Conservation (phyloP, 1,140 invertebrate species). For the Drosophila nebulosa region DNA sequence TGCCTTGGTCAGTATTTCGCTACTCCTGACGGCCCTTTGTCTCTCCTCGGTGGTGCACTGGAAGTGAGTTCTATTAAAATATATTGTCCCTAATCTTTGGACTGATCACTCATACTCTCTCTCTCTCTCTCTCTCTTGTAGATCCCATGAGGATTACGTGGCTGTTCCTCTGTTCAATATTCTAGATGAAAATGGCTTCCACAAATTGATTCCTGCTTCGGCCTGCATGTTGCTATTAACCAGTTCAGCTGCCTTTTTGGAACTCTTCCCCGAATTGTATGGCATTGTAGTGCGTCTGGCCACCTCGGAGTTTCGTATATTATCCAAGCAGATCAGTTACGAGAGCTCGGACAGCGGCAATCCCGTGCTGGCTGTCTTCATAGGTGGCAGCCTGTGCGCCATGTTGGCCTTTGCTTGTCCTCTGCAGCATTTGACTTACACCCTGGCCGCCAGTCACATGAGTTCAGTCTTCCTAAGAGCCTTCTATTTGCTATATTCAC, state of each 20-base stretch:
- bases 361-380: slow-evolving; percentile 86
- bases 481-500: slow-evolving; percentile 70
- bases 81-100: neutral
- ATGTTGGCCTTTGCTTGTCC: slow-evolving; percentile 87
- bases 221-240: slow-evolving; percentile 84
- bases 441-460: slow-evolving; percentile 73
- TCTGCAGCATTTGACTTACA: slow-evolving; percentile 80
- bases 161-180: slow-evolving; percentile 84
- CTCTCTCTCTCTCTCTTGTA: neutral
- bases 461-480: slow-evolving; percentile 55
- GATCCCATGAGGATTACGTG: slow-evolving; percentile 79
- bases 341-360: slow-evolving; percentile 85
- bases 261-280: slow-evolving; percentile 84
- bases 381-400: slow-evolving; percentile 85
- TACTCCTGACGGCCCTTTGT: slow-evolving; percentile 64
- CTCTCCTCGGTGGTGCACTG: slow-evolving; percentile 69
- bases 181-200: slow-evolving; percentile 84
- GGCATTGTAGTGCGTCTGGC: slow-evolving; percentile 83
- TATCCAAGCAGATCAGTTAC: slow-evolving; percentile 85
- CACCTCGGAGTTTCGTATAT: slow-evolving; percentile 85
- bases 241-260: slow-evolving; percentile 84
- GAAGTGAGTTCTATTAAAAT: slow-evolving; percentile 43
- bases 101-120: neutral
- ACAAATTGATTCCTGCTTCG: slow-evolving; percentile 84
- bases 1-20: slow-evolving; percentile 47